These are phyloP conservation scores for Melanchra persicariae DNA, from an alignment of 2,888 invertebrate genomes.

Conservation along the genomic window DNA sequence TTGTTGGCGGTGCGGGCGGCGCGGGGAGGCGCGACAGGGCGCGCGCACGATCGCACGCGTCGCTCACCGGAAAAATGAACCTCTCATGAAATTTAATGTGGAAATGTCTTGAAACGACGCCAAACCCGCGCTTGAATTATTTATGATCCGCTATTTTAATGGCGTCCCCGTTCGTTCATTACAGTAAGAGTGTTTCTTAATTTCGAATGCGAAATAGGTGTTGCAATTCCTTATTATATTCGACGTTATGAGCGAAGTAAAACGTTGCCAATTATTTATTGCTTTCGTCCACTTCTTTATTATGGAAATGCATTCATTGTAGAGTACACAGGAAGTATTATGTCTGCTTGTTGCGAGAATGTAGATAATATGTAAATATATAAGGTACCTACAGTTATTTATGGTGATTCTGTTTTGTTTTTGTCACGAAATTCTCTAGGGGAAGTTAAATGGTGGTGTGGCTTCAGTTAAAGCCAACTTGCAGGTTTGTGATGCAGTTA, in stretches of 20 bases:
- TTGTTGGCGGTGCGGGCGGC: conserved; percentile 23
- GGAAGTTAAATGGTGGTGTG: conserved; percentile 65
- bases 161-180: conserved; percentile 87
- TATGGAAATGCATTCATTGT: conserved; percentile 63
- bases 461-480: conserved; percentile 70
- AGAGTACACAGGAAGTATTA: conserved; percentile 55
- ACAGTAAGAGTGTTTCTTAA: conserved; percentile 87
- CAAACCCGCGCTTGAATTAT: conserved; percentile 89
- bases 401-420: conserved; percentile 65
- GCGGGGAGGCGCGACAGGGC: conserved; percentile 27
- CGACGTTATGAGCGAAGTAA: conserved; percentile 65
- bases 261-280: conserved; percentile 66
- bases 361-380: conserved; percentile 64
- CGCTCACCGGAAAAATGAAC: conserved; percentile 87
- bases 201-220: conserved; percentile 82
- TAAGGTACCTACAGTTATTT: conserved; percentile 54
- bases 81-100: conserved; percentile 90
- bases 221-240: conserved; percentile 76
- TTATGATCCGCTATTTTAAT: conserved; percentile 90
- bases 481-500: conserved; percentile 71
- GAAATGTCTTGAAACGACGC: conserved; percentile 90
- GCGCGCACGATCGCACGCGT: conserved; percentile 76
- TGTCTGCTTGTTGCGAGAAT: conserved; percentile 49
- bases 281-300: conserved; percentile 51
- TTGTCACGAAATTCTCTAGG: conserved; percentile 55